Evolutionary conservation across 1,140 invertebrate species (phyloP).

Genomic region (Bombus huntii): DNA sequence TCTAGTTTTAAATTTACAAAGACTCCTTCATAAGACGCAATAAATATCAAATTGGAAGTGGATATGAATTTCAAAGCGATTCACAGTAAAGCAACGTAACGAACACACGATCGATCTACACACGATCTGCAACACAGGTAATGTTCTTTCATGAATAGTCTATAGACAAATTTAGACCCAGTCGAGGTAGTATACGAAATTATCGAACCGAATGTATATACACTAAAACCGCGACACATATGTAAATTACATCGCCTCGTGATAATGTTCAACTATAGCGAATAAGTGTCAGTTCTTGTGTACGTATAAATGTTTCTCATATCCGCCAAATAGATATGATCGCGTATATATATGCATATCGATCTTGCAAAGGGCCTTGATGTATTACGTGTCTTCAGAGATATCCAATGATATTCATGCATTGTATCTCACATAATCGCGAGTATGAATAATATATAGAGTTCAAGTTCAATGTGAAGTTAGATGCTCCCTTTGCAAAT

Average conservation of each 20-base stretch:
- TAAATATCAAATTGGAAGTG: background rate
- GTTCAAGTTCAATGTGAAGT: conserved; percentile 42
- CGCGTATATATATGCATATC: conserved; percentile 28
- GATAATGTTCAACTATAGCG: conserved; percentile 3
- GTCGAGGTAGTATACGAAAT: background rate
- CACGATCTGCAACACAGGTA: background rate
- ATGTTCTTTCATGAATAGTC: background rate
- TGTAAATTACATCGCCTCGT: conserved; percentile 44
- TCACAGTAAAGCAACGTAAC: background rate
- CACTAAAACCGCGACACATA: background rate
- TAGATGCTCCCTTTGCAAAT: background rate
- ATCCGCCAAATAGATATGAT: conserved; percentile 13
- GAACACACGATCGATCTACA: conserved; percentile 9
- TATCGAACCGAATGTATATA: conserved; percentile 1
- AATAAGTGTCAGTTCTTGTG: conserved; percentile 1
- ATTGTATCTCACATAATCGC: background rate
- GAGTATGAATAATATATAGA: conserved; percentile 23
- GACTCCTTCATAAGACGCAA: background rate
- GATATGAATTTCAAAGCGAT: background rate
- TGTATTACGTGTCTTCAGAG: conserved; percentile 44
- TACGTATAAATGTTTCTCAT: conserved; percentile 37
- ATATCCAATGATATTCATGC: conserved; percentile 44
- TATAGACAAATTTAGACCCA: background rate
- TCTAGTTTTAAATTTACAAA: background rate
- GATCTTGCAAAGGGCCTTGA: conserved; percentile 60